Evolutionary conservation across 2,113 vertebrate genomes (phyloP).

Genomic region (Cromileptes altivelis): DNA sequence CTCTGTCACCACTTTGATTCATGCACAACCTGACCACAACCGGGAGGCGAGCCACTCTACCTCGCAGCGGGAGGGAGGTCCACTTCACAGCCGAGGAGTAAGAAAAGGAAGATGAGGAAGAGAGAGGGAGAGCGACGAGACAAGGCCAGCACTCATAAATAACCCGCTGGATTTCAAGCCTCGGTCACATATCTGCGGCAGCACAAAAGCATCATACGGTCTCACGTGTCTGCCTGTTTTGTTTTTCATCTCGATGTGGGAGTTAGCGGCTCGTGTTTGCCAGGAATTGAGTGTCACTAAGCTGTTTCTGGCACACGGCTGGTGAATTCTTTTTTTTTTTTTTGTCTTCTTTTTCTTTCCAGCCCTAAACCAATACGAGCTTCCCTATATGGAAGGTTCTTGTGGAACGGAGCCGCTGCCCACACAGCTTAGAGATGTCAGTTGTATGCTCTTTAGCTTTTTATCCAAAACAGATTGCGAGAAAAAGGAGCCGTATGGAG

Average conservation of each 20-base stretch:
- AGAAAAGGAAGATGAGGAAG: constrained; percentile 48
- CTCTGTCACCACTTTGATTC: constrained; percentile 88
- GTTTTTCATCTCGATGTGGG: constrained; percentile 57
- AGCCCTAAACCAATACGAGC: constrained; percentile 48
- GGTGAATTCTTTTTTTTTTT: constrained; percentile 19
- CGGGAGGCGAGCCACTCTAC: constrained; percentile 76
- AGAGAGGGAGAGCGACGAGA: constrained; percentile 23
- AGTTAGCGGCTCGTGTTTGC: constrained; percentile 55
- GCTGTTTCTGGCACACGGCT: constrained; percentile 64
- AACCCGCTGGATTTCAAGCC: constrained; percentile 44
- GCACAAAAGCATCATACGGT: constrained; percentile 50
- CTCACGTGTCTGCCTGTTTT: constrained; percentile 57
- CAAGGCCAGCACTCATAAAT: constrained; percentile 55
- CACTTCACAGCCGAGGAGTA: constrained; percentile 72
- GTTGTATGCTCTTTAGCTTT: constrained; percentile 47
- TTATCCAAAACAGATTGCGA: constrained; percentile 65
- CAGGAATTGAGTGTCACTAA: constrained; percentile 67
- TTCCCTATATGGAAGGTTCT: constrained; percentile 72
- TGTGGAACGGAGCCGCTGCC: constrained; percentile 46
- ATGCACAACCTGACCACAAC: constrained; percentile 80
- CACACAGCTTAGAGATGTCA: constrained; percentile 65
- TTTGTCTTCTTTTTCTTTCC: constrained; percentile 17
- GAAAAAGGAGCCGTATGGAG: constrained; percentile 32
- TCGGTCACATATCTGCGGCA: constrained; percentile 33
- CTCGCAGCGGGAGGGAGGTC: constrained; percentile 74